A percentile compares a stretch with the other conserved stretches of the same genome.
Conservation (phyloP, 2,797 vertebrate species). For the Amphiprion clarkii region DNA sequence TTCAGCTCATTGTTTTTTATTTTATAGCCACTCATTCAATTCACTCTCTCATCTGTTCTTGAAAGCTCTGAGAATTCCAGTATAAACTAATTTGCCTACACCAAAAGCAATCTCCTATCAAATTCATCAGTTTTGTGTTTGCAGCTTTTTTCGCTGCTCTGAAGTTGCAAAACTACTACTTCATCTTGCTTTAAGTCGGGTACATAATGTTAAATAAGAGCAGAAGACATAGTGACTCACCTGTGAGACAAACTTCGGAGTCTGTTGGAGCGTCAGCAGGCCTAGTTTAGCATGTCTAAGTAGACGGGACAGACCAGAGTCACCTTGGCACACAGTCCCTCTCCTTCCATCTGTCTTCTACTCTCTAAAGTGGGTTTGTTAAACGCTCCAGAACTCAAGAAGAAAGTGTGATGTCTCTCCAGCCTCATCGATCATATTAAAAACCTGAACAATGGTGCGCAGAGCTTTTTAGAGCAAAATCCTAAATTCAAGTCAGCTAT, state of each 20-base stretch:
- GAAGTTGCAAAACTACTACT: background rate
- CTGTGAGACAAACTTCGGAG: background rate
- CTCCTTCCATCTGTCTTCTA: conserved; percentile 47
- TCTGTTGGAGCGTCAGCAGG: conserved; percentile 13
- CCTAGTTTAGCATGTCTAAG: conserved; percentile 41
- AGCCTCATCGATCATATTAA: conserved; percentile 3
- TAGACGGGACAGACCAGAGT: conserved; percentile 44
- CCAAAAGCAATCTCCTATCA: background rate
- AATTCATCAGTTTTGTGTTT: background rate
- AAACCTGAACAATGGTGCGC: conserved; percentile 16
- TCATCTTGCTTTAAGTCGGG: background rate
- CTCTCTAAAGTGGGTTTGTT: conserved; percentile 6
- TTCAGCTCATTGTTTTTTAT: background rate
- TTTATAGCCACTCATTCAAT: background rate
- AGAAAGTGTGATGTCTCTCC: background rate
- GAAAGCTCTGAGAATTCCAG: background rate
- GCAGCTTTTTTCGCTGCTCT: no score
- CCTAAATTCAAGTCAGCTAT: background rate
- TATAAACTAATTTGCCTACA: background rate
- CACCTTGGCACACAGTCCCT: conserved; percentile 36
- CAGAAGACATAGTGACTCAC: background rate
- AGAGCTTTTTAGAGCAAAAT: background rate
- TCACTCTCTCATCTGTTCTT: background rate
- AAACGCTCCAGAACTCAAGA: conserved; percentile 6
- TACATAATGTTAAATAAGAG: conserved; percentile 5